These are phyloP conservation scores for Oncorhynchus gorbuscha DNA, from an alignment of 2,113 vertebrate species.

Conservation along the genomic window DNA sequence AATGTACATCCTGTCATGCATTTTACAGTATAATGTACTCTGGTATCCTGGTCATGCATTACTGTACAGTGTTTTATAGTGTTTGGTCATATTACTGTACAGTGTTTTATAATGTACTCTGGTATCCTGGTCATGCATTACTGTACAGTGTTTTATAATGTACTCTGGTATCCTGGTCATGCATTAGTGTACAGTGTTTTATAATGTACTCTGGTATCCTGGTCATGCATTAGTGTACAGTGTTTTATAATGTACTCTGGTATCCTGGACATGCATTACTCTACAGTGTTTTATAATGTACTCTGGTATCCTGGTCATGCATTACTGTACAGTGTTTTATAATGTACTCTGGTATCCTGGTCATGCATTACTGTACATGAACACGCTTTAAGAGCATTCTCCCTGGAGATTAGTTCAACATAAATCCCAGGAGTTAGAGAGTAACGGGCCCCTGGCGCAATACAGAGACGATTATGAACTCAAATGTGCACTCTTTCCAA, in stretches of 20 bases:
- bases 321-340: slow-evolving; percentile 18
- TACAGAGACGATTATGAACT: slow-evolving; percentile 69
- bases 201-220: slow-evolving; percentile 53
- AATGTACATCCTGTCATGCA: too few relatives aligned
- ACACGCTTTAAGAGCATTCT: slow-evolving; percentile 36
- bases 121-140: too few relatives aligned
- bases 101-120: too few relatives aligned
- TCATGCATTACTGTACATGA: slow-evolving; percentile 42
- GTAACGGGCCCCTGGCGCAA: slow-evolving; percentile 60
- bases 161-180: too few relatives aligned
- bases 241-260: slow-evolving; percentile 37
- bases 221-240: slow-evolving; percentile 45
- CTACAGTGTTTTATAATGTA: slow-evolving; percentile 30
- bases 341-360: slow-evolving; percentile 55
- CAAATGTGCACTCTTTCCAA: slow-evolving; percentile 67
- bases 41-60: too few relatives aligned
- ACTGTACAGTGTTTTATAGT: too few relatives aligned
- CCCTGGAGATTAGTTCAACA: slow-evolving; percentile 58
- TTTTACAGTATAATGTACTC: too few relatives aligned
- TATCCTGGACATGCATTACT: slow-evolving; percentile 56
- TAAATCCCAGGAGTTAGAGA: slow-evolving; percentile 64
- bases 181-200: too few relatives aligned
- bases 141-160: too few relatives aligned
- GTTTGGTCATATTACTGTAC: too few relatives aligned
- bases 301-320: slow-evolving; percentile 58